These are phyloP conservation scores for Chlamydotis undulata DNA, from an alignment of 2,113 vertebrate species.

Conservation along the genomic window DNA sequence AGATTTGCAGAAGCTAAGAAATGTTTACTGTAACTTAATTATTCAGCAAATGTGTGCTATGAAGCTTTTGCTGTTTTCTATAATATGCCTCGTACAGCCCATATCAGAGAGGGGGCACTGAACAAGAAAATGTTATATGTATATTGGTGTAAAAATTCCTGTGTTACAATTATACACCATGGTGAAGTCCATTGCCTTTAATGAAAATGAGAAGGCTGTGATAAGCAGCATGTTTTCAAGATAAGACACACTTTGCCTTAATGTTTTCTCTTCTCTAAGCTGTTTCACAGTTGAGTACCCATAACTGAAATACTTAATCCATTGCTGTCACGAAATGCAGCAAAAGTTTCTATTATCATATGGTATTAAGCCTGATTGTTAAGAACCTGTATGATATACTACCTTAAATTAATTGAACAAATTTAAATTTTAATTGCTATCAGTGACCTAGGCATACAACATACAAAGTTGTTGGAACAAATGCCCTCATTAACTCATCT, in stretches of 20 bases:
- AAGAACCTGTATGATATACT: background rate
- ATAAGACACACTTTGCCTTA: background rate
- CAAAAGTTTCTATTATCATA: background rate
- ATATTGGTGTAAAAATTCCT: background rate
- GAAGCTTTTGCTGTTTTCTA: background rate
- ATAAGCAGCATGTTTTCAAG: background rate
- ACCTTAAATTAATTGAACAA: background rate
- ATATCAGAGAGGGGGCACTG: background rate
- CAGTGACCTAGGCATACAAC: background rate
- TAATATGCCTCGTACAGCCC: fast-evolving
- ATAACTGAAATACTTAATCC: background rate
- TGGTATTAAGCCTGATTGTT: background rate
- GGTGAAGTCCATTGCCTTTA: background rate
- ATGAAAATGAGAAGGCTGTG: background rate
- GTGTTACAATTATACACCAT: background rate
- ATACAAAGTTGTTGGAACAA: background rate
- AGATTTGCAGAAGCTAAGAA: background rate
- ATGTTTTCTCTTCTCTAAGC: background rate
- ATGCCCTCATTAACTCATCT: background rate
- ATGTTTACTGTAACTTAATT: background rate
- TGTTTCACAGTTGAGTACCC: background rate
- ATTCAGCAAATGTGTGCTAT: background rate
- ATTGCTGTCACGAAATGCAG: background rate
- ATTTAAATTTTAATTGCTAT: background rate
- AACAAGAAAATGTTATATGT: background rate